Evolutionary conservation across 2,888 invertebrate species (phyloP), one percentile per base, ranked within the genome.

Genomic region (Unio delphinus): DNA sequence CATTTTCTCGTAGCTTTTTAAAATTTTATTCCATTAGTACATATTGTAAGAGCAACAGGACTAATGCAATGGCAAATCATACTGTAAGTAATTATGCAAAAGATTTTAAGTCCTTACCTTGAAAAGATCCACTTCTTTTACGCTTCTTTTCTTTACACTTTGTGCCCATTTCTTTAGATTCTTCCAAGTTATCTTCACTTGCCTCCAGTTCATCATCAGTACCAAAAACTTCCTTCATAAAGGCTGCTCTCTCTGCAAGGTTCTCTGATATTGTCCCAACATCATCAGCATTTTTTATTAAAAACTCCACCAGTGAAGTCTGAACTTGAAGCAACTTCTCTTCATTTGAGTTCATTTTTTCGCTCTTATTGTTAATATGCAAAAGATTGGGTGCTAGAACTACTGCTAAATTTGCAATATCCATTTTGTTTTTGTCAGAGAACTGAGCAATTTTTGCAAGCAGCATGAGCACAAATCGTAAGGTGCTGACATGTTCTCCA

Each of bases 301-400:
- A 92, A 83, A 95, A 91, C 93, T 95, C 89, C 61, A 92, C 89
- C 65, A 90, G 81, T 55, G 80, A 79, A 8, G 88, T 88, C 78
- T 90, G 87, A n/a, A 83, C 77, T 74, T 87, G 86, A 7, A 89
- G 73, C 11, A 86, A 71, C 68, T 85, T 84, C 69, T 86, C 87
- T 66, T 88, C 87, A 34, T 82, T 76, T 1, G 83, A 80, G 70
- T 81, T 88, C 81, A 86, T 85, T 69, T 88, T 87, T 67, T 88
- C 86, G 55, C 81, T 83, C 64, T 86, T 86, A 74, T 78, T 81
- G 66, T 93, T 93, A 18, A 94, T 90, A 0, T 95, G 95, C 94
- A 97, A 95, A 66, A 97, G 92, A 86, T 95, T 95, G 0, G 96
- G 96, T 0, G 95, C 94, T 88, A 97, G 91, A 54, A 96, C 94